Base-by-base conservation (phyloP, 1,140 invertebrate species). In the Polypedilum vanderplanki region DNA sequence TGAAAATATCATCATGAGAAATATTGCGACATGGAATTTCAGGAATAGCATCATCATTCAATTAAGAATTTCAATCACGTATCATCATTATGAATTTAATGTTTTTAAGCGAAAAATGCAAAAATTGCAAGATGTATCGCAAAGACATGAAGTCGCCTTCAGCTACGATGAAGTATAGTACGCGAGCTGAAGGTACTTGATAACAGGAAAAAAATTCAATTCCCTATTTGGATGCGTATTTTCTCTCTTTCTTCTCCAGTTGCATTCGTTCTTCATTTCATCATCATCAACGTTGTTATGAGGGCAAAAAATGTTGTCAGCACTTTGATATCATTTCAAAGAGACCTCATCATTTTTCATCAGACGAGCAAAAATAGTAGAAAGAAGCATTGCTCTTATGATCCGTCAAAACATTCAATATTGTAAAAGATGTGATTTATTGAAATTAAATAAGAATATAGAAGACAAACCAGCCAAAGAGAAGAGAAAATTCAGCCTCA, bases 31-130 rank as follows among this genome's bases (percentile, higher is more conserved):
- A 57, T 57, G 46, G 46, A 57, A 57, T 57, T 57, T 57, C 46
- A 57, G 12, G 46, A 57, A 57, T 57, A 33, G 46, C 46, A 57
- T 57, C 46, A 57, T 57, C 46, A 57, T 57, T 57, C 46, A 57
- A 57, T 57, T n/a, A 57, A 57, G 12, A 57, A 57, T 57, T 57
- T 57, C 46, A 57, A 57, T 57, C 46, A 57, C 46, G 46, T 57
- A 57, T 57, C 46, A 57, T 57, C 46, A 57, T 57, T 57, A 57
- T 57, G 46, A 57, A 57, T 57, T 57, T n/a, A 57, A n/a, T 12
- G 12, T 57, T 57, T 57, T 57, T 57, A 57, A 57, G 10, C 0
- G 46, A 57, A 57, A 57, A 57, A 57, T 57, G 46, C 46, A 57
- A 57, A 57, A 57, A 57, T 57, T 57, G 46, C 12, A 33, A 33